A percentile compares a stretch with the other conserved stretches of the same genome.
phyloP scores from a whole-genome alignment of 2,888 invertebrate species.

The Scaptomyza tumidula region DNA sequence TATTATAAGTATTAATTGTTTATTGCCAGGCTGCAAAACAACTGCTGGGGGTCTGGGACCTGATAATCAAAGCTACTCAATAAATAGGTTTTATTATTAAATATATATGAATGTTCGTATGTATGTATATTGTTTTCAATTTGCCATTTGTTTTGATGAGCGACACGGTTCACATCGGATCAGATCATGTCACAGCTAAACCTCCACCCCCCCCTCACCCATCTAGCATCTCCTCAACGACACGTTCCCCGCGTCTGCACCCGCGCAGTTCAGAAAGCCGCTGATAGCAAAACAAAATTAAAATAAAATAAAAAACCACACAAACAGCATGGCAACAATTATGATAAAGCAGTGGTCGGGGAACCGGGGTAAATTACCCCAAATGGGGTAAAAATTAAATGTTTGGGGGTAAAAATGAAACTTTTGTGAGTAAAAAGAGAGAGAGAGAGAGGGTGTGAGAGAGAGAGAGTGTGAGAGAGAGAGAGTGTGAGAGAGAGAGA shows the following conservation, averaged over 20 bases:
- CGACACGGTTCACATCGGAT: constrained; percentile 6
- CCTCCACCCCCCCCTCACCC: background rate
- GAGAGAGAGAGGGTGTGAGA: too few relatives aligned
- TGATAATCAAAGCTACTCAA: constrained; percentile 40
- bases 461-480: too few relatives aligned
- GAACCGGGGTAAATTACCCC: too few relatives aligned
- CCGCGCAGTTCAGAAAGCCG: constrained; percentile 19
- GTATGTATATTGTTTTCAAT: constrained; percentile 28
- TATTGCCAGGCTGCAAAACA: constrained; percentile 28
- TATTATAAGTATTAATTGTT: constrained; percentile 9
- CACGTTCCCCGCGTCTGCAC: constrained; percentile 3
- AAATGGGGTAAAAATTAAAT: too few relatives aligned
- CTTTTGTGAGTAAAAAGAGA: too few relatives aligned
- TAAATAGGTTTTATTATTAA: constrained; percentile 42
- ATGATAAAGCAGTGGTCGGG: too few relatives aligned
- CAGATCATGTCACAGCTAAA: constrained; percentile 7
- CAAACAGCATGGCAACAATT: constrained; percentile 2
- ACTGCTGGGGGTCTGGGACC: constrained; percentile 41
- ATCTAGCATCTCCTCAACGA: too few relatives aligned
- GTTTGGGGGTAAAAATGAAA: too few relatives aligned
- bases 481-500: too few relatives aligned
- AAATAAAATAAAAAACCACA: too few relatives aligned
- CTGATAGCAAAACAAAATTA: constrained; percentile 21
- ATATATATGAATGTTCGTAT: background rate
- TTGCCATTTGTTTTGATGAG: constrained; percentile 29